These are phyloP conservation scores for Zaprionus vittiger DNA, from an alignment of 1,140 invertebrate species.

Conservation along the genomic window DNA sequence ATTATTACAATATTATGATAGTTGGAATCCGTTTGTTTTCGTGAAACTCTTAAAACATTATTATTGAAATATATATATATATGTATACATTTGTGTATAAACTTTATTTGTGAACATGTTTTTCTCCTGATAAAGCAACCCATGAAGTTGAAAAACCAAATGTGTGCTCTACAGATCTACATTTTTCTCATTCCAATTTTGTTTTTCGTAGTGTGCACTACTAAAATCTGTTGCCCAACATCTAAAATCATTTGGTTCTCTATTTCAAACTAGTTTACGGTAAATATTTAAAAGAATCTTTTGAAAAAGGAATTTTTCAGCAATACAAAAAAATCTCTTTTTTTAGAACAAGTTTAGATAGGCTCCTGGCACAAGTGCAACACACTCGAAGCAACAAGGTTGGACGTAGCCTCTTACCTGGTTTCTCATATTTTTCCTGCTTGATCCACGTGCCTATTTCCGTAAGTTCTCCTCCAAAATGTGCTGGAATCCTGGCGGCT, in stretches of 20 bases:
- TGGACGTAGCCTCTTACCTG: neutral
- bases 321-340: neutral
- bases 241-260: slow-evolving; percentile 31
- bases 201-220: slow-evolving; percentile 41
- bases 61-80: too few species aligned
- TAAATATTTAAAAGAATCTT: slow-evolving; percentile 13
- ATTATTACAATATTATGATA: neutral
- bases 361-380: slow-evolving; percentile 13
- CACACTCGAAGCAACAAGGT: neutral
- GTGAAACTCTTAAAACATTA: too few species aligned
- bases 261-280: slow-evolving; percentile 32
- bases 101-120: too few species aligned
- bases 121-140: slow-evolving; percentile 4
- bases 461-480: slow-evolving; percentile 30
- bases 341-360: slow-evolving; percentile 7
- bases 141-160: neutral
- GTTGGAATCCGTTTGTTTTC: neutral
- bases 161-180: neutral
- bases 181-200: slow-evolving; percentile 26
- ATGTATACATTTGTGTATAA: too few species aligned
- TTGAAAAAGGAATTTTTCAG: neutral
- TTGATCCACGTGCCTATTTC: neutral
- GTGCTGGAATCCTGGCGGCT: slow-evolving; percentile 70
- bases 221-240: slow-evolving; percentile 31
- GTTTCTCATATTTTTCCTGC: neutral